Conservation (phyloP, 2,113 vertebrate genomes). For the Corythoichthys intestinalis region DNA sequence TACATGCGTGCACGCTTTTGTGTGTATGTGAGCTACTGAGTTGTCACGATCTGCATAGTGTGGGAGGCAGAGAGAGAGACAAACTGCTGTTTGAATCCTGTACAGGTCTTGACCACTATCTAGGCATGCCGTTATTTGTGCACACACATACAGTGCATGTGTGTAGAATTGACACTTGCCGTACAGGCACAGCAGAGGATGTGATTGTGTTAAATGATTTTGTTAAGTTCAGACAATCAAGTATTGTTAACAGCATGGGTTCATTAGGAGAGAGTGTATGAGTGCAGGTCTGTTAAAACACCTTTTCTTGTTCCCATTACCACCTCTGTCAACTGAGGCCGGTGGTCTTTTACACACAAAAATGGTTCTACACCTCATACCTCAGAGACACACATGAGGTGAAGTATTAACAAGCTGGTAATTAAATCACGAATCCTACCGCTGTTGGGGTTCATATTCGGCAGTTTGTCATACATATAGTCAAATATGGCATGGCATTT, state of each 20-base stretch:
- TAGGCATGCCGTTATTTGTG: background rate
- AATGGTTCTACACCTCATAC: slow-evolving; percentile 3
- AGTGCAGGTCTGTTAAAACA: background rate
- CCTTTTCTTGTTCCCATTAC: slow-evolving; percentile 15
- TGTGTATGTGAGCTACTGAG: slow-evolving; percentile 11
- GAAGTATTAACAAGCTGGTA: slow-evolving; percentile 1
- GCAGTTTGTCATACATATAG: background rate
- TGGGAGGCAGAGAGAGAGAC: slow-evolving; percentile 39
- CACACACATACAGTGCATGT: background rate
- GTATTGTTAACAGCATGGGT: background rate
- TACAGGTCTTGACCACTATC: slow-evolving; percentile 19
- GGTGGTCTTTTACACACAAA: background rate
- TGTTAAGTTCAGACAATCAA: background rate
- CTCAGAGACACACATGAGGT: background rate
- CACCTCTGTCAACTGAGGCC: background rate
- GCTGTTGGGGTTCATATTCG: background rate
- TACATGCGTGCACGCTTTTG: background rate
- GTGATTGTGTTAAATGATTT: background rate
- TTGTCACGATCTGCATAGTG: slow-evolving; percentile 29
- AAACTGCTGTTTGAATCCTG: slow-evolving; percentile 29
- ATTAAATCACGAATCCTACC: slow-evolving; percentile 13
- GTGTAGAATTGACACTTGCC: background rate
- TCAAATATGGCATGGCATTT: too few relatives aligned
- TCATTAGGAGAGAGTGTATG: background rate
- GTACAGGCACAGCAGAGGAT: background rate